Conservation (phyloP, 2,113 vertebrate genomes). For the Alexandromys fortis region DNA sequence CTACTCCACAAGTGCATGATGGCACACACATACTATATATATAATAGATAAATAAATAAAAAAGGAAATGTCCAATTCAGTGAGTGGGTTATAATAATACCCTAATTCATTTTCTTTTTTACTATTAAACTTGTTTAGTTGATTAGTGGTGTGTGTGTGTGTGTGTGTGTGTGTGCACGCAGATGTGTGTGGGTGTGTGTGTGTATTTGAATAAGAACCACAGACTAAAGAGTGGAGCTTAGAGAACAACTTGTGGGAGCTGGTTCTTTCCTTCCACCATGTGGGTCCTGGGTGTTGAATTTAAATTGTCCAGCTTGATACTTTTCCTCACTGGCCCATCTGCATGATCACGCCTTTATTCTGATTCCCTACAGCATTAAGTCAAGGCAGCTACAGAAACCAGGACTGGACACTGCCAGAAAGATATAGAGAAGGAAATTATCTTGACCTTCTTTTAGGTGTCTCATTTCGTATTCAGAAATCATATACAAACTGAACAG, state of each 20-base stretch:
- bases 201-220: not conserved
- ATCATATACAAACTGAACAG: not conserved
- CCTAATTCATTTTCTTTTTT: not conserved
- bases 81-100: not conserved
- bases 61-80: not conserved
- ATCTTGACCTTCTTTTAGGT: not conserved
- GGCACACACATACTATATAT: not conserved
- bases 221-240: not conserved
- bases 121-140: not conserved
- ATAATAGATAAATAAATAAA: not conserved
- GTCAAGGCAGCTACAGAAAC: not conserved
- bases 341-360: not conserved
- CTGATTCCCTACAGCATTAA: not conserved
- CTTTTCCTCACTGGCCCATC: not conserved
- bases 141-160: not conserved
- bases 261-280: not conserved
- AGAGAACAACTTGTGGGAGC: not conserved
- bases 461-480: slow-evolving; percentile 9
- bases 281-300: not conserved
- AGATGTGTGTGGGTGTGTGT: not conserved
- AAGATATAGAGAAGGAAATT: not conserved
- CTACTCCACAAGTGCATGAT: not conserved
- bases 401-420: not conserved
- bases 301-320: not conserved
- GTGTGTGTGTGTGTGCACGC: not conserved